phyloP scores from a whole-genome alignment of 1,140 invertebrate genomes.

The Lepidurus couesii region DNA sequence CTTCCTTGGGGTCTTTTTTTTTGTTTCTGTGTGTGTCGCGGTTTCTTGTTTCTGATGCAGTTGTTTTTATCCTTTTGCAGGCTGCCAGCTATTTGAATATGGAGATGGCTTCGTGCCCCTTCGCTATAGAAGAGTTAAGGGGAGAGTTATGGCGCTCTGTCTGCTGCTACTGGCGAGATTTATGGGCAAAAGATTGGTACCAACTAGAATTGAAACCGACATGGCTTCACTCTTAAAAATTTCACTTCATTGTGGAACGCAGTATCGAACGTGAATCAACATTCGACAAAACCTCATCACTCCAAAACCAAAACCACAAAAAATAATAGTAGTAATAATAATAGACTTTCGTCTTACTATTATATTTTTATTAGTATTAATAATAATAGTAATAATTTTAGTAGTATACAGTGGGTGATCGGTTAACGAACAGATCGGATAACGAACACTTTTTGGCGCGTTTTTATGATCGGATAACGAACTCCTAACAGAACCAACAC shows the following conservation, averaged over 20 bases:
- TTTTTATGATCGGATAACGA: too few species aligned
- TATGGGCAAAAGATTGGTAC: slow-evolving; percentile 7
- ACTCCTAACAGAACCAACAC: too few species aligned
- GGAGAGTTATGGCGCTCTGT: slow-evolving; percentile 15
- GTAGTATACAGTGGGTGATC: too few species aligned
- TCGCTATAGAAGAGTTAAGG: neutral
- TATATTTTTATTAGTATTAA: too few species aligned
- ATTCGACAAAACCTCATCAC: too few species aligned
- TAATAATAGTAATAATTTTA: too few species aligned
- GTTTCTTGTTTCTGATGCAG: neutral
- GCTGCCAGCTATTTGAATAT: slow-evolving; percentile 2
- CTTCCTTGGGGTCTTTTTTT: neutral
- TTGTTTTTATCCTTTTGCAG: neutral
- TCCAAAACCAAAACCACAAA: too few species aligned
- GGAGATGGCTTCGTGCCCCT: neutral
- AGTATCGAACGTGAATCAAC: too few species aligned
- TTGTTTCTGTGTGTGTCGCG: neutral
- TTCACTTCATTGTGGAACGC: neutral
- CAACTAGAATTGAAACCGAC: neutral
- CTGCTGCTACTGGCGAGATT: slow-evolving; percentile 8
- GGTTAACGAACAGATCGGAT: too few species aligned
- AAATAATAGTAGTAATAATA: too few species aligned
- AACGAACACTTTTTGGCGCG: too few species aligned
- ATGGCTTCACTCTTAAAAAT: slow-evolving; percentile 8
- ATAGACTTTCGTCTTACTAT: too few species aligned